phyloP scores from a whole-genome alignment of 2,113 vertebrate species.

The human (Homo sapiens) region GRCh38 chr17:80460501-80461000 shows the following conservation, averaged over 20 bases:
- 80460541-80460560: not conserved
- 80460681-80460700: fast-evolving
- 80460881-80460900: fast-evolving
- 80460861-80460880: fast-evolving
- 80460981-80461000: fast-evolving
- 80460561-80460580: not conserved
- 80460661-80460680: fast-evolving
- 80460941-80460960: not conserved
- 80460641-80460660: fast-evolving
- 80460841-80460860: fast-evolving
- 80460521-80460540: not conserved
- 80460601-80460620: not conserved
- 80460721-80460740: fast-evolving
- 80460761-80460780: fast-evolving
- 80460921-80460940: not conserved
- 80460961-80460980: fast-evolving
- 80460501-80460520: not conserved
- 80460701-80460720: not conserved
- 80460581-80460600: fast-evolving
- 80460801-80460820: fast-evolving
- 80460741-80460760: fast-evolving
- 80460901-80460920: fast-evolving
- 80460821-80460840: fast-evolving
- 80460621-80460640: fast-evolving
- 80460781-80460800: not conserved